These are phyloP conservation scores for Varecia variegata DNA, from an alignment of 2,797 vertebrate species.

Conservation along the genomic window DNA sequence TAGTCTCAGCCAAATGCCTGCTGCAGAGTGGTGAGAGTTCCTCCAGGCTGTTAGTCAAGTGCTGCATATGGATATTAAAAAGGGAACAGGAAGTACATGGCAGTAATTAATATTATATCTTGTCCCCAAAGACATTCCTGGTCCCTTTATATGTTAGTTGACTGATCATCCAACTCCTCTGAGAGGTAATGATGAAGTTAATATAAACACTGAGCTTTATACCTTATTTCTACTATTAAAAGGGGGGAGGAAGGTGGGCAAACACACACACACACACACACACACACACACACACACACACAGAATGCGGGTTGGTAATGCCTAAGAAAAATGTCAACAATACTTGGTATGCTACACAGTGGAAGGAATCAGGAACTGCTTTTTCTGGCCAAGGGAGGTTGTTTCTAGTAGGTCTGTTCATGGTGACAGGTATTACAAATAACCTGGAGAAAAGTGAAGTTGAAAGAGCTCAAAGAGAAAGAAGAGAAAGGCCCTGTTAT, in stretches of 20 bases:
- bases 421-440: background rate
- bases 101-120: conserved; percentile 38
- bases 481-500: fast-evolving
- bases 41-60: background rate
- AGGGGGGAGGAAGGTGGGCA: background rate
- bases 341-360: background rate
- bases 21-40: background rate
- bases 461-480: background rate
- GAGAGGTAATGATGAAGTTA: conserved; percentile 42
- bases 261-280: background rate
- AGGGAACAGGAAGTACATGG: conserved; percentile 34
- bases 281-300: background rate
- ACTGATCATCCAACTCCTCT: background rate
- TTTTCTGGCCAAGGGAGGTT: background rate
- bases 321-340: background rate
- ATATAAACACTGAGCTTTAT: background rate
- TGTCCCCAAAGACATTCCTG: background rate
- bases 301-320: background rate
- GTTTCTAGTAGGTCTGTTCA: background rate
- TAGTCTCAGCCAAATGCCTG: background rate
- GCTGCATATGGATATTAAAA: background rate
- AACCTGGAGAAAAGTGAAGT: background rate
- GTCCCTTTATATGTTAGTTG: conserved; percentile 30
- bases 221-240: conserved; percentile 33
- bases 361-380: background rate